Base-by-base conservation (phyloP, 2,113 vertebrate genomes). In the Scartelaos histophorus region DNA sequence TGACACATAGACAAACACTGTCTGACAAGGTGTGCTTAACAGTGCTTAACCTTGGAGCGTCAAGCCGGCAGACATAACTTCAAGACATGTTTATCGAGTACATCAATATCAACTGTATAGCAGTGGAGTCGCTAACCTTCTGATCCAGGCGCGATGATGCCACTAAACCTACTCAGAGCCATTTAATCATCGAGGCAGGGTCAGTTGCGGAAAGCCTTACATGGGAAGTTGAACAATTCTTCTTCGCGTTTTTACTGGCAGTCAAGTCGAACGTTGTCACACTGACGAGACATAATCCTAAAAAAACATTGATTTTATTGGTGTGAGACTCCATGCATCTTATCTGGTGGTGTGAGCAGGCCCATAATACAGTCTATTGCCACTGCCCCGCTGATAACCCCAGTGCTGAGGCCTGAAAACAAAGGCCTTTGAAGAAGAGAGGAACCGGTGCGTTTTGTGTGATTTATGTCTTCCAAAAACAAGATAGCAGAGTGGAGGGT, bases 41-140 rank as follows among this genome's bases (percentile, higher is more conserved):
- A 74, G 90, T 89, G 91, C 90, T 94, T 93, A 93, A 93, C 90
- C 91, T 92, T 86, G 90, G 91, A 92, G 90, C 92, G 83, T 89
- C 87, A 87, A 86, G 91, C 90, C 85, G 84, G 85, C 87, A 87
- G 77, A 91, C 86, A 89, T 88, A 85, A 87, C 85, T 88, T 85
- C 60, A 73, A 88, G 90, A 84, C 89, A 80, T 82, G 84, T 89
- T 90, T 88, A 90, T 88, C 72, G 87, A 90, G 82, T 34, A 73
- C 89, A 88, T 92, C 89, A 90, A 92, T 91, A 89, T 87, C 85
- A 83, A 85, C 83, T 81, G 82, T 83, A 87, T 64, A 64, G 54
- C 34, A 15, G 46, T 66, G 70, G 79, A 25, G 45, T 73, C 79
- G 49, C 9, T 89, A 89, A 92, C 88, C 89, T 90, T 88, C 86